Conservation (phyloP, 2,888 invertebrate genomes). For the Dolomedes plantarius region DNA sequence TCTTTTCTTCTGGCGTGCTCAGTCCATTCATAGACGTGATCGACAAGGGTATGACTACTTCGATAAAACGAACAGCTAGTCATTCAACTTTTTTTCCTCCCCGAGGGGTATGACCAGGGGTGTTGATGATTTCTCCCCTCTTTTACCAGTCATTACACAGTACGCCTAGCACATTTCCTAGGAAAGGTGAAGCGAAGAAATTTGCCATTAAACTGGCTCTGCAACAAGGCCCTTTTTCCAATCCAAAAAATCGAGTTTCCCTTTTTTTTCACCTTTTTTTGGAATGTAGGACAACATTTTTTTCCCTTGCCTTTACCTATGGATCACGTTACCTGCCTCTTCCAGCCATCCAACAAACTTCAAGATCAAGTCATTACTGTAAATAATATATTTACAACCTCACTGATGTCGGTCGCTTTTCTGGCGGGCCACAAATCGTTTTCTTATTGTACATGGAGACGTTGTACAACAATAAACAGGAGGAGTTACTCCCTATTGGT, state of each 20-base stretch:
- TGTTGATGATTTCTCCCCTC: slow-evolving; percentile 63
- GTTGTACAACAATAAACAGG: slow-evolving; percentile 51
- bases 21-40: slow-evolving; percentile 34
- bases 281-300: not conserved
- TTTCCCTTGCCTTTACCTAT: slow-evolving; percentile 22
- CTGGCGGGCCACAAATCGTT: slow-evolving; percentile 30
- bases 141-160: slow-evolving; percentile 57
- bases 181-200: slow-evolving; percentile 34
- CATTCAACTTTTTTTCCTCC: slow-evolving; percentile 22
- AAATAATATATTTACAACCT: slow-evolving; percentile 68
- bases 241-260: not conserved
- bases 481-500: slow-evolving; percentile 54
- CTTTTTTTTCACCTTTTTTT: not conserved
- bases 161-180: slow-evolving; percentile 45
- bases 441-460: slow-evolving; percentile 45
- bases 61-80: slow-evolving; percentile 55
- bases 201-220: slow-evolving; percentile 42
- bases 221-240: slow-evolving; percentile 19
- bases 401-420: slow-evolving; percentile 26
- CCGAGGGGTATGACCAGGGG: slow-evolving; percentile 30
- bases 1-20: slow-evolving; percentile 10
- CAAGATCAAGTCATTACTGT: slow-evolving; percentile 68
- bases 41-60: slow-evolving; percentile 48
- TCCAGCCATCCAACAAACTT: slow-evolving; percentile 59
- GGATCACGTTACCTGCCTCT: slow-evolving; percentile 56